A percentile compares a stretch with the other conserved stretches of the same genome.
Conservation (phyloP, 2,113 vertebrate genomes). For the Poeciliopsis occidentalis region DNA sequence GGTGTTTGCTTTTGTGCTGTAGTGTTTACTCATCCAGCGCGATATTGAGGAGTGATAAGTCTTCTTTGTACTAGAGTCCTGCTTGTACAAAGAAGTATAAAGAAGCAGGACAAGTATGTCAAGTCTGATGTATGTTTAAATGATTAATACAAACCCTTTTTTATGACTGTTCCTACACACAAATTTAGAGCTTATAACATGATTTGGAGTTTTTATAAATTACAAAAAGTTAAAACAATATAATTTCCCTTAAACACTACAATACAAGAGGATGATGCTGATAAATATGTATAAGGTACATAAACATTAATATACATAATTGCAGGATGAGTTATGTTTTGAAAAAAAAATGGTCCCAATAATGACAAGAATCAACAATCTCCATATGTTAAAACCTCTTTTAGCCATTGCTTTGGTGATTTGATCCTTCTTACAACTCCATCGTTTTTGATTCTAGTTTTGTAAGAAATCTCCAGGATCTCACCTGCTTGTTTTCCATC, state of each 20-base stretch:
- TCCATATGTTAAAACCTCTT: not conserved
- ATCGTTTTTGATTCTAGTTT: not conserved
- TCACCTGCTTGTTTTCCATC: not conserved
- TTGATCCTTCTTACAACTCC: not conserved
- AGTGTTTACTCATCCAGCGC: not conserved
- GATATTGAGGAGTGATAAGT: not conserved
- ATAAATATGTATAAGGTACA: not conserved
- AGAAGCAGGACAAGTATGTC: not conserved
- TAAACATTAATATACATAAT: not conserved
- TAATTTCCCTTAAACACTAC: not conserved
- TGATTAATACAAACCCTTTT: not conserved
- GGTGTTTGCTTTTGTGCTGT: not conserved
- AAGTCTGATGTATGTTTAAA: not conserved
- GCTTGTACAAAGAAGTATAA: not conserved
- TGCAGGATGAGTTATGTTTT: not conserved
- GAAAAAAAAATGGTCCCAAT: not conserved
- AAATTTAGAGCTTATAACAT: too few relatives aligned
- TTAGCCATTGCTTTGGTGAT: not conserved
- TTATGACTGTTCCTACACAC: not conserved
- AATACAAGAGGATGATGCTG: not conserved
- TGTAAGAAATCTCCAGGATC: not conserved
- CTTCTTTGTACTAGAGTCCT: not conserved
- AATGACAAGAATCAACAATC: not conserved
- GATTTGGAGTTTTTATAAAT: not conserved
- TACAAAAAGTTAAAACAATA: not conserved